Evolutionary conservation across 2,113 vertebrate species (phyloP), one percentile per base, ranked within the genome.

Genomic region (Callospermophilus lateralis): DNA sequence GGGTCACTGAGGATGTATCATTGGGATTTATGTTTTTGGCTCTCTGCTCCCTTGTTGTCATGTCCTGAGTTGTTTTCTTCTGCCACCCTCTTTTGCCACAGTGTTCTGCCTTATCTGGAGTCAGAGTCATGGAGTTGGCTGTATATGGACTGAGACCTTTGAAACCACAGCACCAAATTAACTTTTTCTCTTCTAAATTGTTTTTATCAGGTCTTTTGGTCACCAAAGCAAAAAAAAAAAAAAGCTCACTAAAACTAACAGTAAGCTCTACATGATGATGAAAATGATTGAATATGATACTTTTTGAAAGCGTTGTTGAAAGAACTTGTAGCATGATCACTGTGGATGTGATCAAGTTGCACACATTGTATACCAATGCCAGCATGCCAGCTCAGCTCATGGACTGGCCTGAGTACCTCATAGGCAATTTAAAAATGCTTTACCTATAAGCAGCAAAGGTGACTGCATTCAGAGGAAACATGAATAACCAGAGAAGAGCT

Each of bases 401-500:
- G 2, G 98, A 96, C 81, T 90, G 89, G 67, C 97, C 99, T 0
- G 99, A 99, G 6, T 99, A 99, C 93, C 99, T 99, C 63, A 97
- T 99, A 22, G 99, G 99, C 7, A 42, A 42, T 42, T 42, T 42
- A 42, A 42, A 42, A 42, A 42, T 42, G 42, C 2, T 24, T 87
- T 78, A 78, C 26, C 6, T 37, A 34, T 11, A 53, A 67, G 32
- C 7, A 96, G 19, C 16, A 42, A 51, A 58, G 4, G 1, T 65
- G 32, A 77, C 28, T 30, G 30, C 22, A 63, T 48, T 42, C 16
- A 92, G 42, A 42, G 42, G 42, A 5, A 42, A 42, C 39, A 42
- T 5, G 5, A 42, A 42, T 42, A 42, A 42, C 98, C 99, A 20
- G 98, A 99, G 39, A 99, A 99, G 99, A 98, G 99, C 28, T 98